These are phyloP conservation scores for Dromiciops gliroides DNA, from an alignment of 2,113 vertebrate species.

Conservation along the genomic window DNA sequence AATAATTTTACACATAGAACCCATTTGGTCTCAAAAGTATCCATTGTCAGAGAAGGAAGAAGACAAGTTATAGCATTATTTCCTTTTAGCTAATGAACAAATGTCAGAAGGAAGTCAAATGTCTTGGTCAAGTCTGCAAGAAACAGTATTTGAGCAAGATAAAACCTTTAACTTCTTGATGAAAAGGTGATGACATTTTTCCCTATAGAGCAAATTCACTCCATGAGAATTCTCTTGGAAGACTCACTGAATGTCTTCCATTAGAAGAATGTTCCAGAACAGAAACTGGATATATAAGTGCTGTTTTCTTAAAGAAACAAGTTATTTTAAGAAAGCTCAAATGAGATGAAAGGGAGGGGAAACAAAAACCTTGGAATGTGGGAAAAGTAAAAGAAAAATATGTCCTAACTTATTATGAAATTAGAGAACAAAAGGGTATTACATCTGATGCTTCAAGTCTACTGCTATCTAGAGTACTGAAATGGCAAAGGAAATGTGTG, in stretches of 20 bases:
- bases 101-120: constrained; percentile 4
- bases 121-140: constrained; percentile 3
- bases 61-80: neutral
- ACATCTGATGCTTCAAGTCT: neutral
- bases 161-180: neutral
- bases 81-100: constrained; percentile 49
- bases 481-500: neutral
- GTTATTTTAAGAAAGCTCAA: constrained; percentile 12
- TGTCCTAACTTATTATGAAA: neutral
- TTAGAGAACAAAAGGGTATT: neutral
- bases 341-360: neutral
- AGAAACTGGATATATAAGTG: neutral
- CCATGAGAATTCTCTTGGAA: neutral
- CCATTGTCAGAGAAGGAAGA: neutral
- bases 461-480: neutral
- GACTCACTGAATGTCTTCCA: neutral
- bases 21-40: neutral
- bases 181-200: constrained; percentile 22
- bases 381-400: neutral
- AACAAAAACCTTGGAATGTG: neutral
- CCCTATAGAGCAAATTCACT: neutral
- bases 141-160: constrained; percentile 22
- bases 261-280: neutral
- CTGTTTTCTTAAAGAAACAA: neutral
- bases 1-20: constrained; percentile 14